Evolutionary conservation across 1,140 invertebrate species (phyloP), one percentile per base, ranked within the genome.

Genomic region (Musca vetustissima): DNA sequence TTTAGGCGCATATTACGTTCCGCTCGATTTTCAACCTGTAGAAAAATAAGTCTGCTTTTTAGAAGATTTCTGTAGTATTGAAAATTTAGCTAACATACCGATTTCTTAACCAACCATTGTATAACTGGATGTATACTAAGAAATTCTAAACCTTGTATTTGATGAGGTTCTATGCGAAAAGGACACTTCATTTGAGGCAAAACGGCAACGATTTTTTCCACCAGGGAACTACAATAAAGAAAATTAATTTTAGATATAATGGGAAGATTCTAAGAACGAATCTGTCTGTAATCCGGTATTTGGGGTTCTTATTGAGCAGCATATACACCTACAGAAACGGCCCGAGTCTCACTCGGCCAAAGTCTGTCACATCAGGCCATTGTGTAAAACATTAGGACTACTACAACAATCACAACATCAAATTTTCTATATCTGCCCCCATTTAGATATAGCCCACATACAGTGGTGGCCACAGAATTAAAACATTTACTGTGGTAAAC

Each of bases 121-220:
- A 98, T 89, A 28, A 98, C 91, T 61, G 96, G 96, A 83, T 91
- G 96, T 71, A 98, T 97, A 79, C 97, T 94, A 55, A 97, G 94
- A 79, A 93, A 97, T 84, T 98, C 96, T 61, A 98, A 85, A 24
- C 97, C 97, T 85, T 98, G 96, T 70, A 98, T 98, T 86, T 98
- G 96, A 90, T 98, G 97, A 28, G 97, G 97, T 82, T 98, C 96
- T 77, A 98, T 90, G 59, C 87, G 87, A 83, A 94, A 89, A 36
- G 96, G 96, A 82, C 97, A 98, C 76, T 97, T 94, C 90, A 98
- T 95, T 83, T 90, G 90, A 59, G 92, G 93, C 67, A 98, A 79
- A 28, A 97, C 93, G 52, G 88, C 87, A 1, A 98, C 96, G 80
- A 98, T 97, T 86, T 97, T 97, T 80, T 98, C 97, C 19, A 96